A percentile compares a stretch with the other conserved stretches of the same genome.
phyloP scores from a whole-genome alignment of 2,888 invertebrate species.

The Drosophila merina region DNA sequence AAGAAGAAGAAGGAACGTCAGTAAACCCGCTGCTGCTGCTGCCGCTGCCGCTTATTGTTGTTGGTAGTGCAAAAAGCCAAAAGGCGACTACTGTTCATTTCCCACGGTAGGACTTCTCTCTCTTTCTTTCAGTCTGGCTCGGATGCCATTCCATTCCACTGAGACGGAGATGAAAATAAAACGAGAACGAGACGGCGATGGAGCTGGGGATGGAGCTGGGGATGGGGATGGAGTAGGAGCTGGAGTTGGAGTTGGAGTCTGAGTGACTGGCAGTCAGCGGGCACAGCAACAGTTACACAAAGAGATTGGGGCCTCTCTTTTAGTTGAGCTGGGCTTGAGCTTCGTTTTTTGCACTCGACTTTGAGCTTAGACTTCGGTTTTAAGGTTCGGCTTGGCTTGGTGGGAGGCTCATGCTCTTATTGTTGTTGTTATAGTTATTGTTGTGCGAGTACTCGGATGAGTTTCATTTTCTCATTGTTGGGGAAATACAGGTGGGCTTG shows the following conservation, averaged over 20 bases:
- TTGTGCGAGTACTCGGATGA: conserved; percentile 69
- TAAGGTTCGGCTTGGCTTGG: conserved; percentile 9
- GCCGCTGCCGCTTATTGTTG: conserved; percentile 30
- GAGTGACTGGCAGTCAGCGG: conserved; percentile 30
- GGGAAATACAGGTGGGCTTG: conserved; percentile 29
- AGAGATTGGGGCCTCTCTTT: conserved; percentile 35
- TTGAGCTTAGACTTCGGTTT: conserved; percentile 35
- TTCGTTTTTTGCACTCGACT: conserved; percentile 14
- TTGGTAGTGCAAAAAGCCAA: conserved; percentile 67
- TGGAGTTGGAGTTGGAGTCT: conserved; percentile 16
- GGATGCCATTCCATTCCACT: conserved; percentile 77
- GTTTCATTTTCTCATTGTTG: conserved; percentile 77
- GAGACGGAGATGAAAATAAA: conserved; percentile 39
- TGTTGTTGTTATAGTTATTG: conserved; percentile 25
- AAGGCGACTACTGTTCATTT: conserved; percentile 83
- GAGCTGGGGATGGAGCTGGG: conserved; percentile 4
- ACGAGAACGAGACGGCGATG: conserved; percentile 4
- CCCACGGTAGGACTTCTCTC: conserved; percentile 80
- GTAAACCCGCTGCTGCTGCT: conserved; percentile 48
- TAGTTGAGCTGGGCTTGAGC: conserved; percentile 40
- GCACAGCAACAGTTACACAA: conserved; percentile 9
- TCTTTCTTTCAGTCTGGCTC: conserved; percentile 21
- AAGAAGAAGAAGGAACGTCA: conserved; percentile 52
- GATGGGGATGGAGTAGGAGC: conserved; percentile 14
- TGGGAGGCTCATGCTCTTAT: conserved; percentile 38